Evolutionary conservation across 2,888 invertebrate genomes (phyloP).

Genomic region (Eristalinus sepulchralis): DNA sequence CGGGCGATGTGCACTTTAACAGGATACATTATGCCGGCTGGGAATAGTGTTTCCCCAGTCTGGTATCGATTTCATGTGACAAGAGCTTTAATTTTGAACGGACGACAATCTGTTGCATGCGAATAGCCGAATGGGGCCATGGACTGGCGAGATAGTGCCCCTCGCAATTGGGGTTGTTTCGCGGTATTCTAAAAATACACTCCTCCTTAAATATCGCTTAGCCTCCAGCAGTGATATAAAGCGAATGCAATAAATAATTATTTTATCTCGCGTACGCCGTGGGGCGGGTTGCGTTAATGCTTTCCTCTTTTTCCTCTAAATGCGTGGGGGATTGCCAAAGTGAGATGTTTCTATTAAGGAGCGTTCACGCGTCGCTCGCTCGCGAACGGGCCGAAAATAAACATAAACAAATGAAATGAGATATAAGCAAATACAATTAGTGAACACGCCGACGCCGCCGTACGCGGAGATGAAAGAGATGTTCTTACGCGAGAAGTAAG

Average conservation of each 20-base stretch:
- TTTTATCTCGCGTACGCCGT: not conserved
- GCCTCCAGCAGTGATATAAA: not conserved
- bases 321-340: not conserved
- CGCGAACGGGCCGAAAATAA: not conserved
- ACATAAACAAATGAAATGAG: not conserved
- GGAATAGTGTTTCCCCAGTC: not conserved
- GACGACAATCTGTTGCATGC: not conserved
- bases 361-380: not conserved
- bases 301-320: not conserved
- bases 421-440: not conserved
- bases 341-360: not conserved
- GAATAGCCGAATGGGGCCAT: not conserved
- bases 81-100: not conserved
- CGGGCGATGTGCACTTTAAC: not conserved
- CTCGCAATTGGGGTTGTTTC: too few species aligned
- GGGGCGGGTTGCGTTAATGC: not conserved
- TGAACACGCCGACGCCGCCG: not conserved
- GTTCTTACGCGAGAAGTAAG: not conserved
- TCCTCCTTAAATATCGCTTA: not conserved
- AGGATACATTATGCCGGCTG: not conserved
- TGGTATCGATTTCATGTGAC: not conserved
- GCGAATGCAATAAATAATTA: conserved; percentile 15
- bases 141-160: not conserved
- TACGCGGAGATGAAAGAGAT: not conserved
- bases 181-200: not conserved